Percentiles rank a stretch among this genome's conserved stretches.
These are phyloP conservation scores for Anableps anableps DNA, from an alignment of 2,797 vertebrate genomes.

Conservation along the genomic window DNA sequence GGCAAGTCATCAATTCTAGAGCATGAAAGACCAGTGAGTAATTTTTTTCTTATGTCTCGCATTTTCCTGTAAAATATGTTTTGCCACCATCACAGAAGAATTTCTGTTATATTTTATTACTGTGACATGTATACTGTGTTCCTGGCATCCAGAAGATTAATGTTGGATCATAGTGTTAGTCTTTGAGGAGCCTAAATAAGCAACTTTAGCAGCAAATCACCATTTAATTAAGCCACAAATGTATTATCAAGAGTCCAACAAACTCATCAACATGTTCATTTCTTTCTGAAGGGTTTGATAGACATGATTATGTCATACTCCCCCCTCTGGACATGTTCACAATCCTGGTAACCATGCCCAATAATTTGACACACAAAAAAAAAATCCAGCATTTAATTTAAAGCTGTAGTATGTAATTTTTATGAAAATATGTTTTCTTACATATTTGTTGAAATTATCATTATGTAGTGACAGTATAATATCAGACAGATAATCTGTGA, in stretches of 20 bases:
- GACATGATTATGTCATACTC: background rate
- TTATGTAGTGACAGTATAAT: too few species aligned
- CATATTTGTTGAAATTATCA: too few species aligned
- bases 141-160: background rate
- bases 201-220: background rate
- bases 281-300: background rate
- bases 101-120: background rate
- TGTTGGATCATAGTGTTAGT: background rate
- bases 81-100: constrained; percentile 2
- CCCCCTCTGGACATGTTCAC: background rate
- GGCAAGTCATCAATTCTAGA: constrained; percentile 98
- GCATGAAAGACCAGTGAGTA: constrained; percentile 95
- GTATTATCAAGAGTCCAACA: background rate
- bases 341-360: background rate
- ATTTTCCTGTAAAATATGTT: background rate
- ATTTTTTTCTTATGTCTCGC: constrained; percentile 10
- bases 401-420: too few species aligned
- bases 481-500: too few species aligned
- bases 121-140: background rate
- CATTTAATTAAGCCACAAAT: background rate
- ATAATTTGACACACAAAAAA: background rate
- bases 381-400: background rate
- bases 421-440: too few species aligned
- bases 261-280: background rate
- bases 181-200: background rate